Evolutionary conservation across 2,113 vertebrate genomes (phyloP).

Genomic region (Petrocephalus microphthalmus): DNA sequence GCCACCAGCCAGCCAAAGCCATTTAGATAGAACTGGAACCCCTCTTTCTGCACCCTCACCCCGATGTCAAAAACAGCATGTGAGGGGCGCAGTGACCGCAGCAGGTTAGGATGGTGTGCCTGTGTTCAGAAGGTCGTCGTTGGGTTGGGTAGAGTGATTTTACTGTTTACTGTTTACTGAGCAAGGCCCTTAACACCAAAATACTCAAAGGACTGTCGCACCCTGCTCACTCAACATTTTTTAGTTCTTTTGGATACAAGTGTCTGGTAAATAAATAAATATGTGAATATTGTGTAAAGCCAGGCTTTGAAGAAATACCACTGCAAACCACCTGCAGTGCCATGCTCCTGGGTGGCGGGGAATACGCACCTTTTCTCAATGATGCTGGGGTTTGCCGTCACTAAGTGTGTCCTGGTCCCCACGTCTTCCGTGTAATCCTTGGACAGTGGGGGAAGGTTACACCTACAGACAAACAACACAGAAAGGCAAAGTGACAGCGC

Average conservation of each 20-base stretch:
- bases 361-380: slow-evolving; percentile 80
- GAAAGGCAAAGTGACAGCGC: neutral
- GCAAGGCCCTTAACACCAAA: neutral
- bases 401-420: slow-evolving; percentile 80
- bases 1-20: neutral
- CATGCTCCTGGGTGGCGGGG: neutral
- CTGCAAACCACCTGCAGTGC: neutral
- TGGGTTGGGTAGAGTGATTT: neutral
- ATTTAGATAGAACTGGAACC: neutral
- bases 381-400: slow-evolving; percentile 96
- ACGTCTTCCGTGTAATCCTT: slow-evolving; percentile 81
- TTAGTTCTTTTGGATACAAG: neutral
- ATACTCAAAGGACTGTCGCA: neutral
- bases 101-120: neutral
- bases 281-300: neutral
- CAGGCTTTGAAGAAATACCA: neutral
- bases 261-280: neutral
- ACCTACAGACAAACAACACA: slow-evolving; percentile 60
- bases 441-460: slow-evolving; percentile 89
- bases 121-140: neutral
- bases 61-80: neutral
- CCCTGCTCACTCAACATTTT: neutral
- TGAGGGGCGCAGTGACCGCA: neutral
- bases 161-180: neutral
- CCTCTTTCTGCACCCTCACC: neutral